Conservation (phyloP, 2,888 invertebrate genomes). For the Boloria selene region DNA sequence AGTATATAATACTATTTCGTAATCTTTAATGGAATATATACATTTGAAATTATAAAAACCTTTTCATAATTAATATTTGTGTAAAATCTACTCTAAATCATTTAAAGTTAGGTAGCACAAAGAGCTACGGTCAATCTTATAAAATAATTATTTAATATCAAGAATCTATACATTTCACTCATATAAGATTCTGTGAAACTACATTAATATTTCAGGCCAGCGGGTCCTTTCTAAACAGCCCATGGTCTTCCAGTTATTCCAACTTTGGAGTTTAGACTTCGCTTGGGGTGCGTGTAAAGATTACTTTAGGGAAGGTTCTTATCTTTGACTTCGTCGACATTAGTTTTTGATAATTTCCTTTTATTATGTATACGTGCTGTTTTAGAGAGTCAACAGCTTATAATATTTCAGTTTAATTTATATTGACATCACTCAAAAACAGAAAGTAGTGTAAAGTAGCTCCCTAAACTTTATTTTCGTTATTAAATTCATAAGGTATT, state of each 20-base stretch:
- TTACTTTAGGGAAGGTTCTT: constrained; percentile 70
- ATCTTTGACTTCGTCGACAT: constrained; percentile 62
- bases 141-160: constrained; percentile 46
- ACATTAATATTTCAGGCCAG: constrained; percentile 79
- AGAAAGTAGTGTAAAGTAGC: too few relatives aligned
- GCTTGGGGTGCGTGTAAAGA: constrained; percentile 72
- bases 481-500: too few relatives aligned
- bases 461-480: too few relatives aligned
- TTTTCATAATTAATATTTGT: too few relatives aligned
- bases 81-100: too few relatives aligned
- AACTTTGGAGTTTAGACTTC: constrained; percentile 72
- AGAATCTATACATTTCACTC: constrained; percentile 53
- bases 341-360: constrained; percentile 43
- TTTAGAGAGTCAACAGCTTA: too few relatives aligned
- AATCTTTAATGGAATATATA: too few relatives aligned
- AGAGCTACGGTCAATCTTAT: constrained; percentile 1
- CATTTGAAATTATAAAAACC: too few relatives aligned
- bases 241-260: constrained; percentile 82
- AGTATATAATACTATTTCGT: too few relatives aligned
- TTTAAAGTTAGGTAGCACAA: not conserved
- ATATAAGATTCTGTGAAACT: constrained; percentile 80
- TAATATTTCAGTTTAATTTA: too few relatives aligned
- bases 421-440: too few relatives aligned
- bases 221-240: constrained; percentile 82
- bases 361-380: not conserved